These are phyloP conservation scores for Drepanosiphum platanoidis DNA, from an alignment of 2,888 invertebrate species.

Conservation along the genomic window DNA sequence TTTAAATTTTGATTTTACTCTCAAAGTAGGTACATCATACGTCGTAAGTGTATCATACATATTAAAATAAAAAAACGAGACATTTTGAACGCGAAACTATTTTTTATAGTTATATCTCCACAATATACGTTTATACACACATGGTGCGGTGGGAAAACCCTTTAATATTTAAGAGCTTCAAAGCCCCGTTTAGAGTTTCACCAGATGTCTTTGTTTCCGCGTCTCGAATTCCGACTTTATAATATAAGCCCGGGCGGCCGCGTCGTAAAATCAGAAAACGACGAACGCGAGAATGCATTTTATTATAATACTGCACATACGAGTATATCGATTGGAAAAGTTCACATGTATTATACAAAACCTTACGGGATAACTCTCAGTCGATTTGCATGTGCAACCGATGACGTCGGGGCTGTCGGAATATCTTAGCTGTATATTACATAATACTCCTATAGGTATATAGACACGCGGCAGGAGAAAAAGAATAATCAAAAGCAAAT, in stretches of 20 bases:
- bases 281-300: background rate
- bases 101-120: too few relatives aligned
- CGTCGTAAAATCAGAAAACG: background rate
- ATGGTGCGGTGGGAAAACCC: background rate
- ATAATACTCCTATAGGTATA: too few relatives aligned
- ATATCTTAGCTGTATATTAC: background rate
- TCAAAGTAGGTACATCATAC: too few relatives aligned
- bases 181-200: slow-evolving; percentile 2
- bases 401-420: background rate
- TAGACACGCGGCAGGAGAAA: too few relatives aligned
- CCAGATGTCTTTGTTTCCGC: slow-evolving; percentile 38
- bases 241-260: background rate
- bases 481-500: too few relatives aligned
- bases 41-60: too few relatives aligned
- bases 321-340: slow-evolving; percentile 4
- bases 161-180: slow-evolving; percentile 26
- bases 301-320: background rate
- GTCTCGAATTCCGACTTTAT: background rate
- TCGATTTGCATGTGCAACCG: background rate
- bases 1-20: too few relatives aligned
- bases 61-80: too few relatives aligned
- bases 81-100: background rate
- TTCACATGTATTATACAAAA: background rate
- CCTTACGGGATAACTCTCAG: background rate
- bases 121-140: background rate